Evolutionary conservation across 2,797 vertebrate genomes (phyloP).

Genomic region (Platalea minor): DNA sequence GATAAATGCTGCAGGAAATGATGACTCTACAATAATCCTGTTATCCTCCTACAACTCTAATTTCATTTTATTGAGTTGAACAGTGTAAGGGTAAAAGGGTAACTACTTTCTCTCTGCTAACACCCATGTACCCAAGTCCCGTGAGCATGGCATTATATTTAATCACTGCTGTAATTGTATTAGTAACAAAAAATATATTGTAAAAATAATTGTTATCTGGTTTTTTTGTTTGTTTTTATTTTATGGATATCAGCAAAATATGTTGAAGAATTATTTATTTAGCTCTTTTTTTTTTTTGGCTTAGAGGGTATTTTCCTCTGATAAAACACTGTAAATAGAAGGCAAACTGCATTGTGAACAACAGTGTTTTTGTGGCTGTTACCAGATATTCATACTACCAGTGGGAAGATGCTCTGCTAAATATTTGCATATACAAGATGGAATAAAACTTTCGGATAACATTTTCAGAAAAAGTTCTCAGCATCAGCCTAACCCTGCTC

Average conservation of each 20-base stretch:
- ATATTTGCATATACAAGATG: neutral
- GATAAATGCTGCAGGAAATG: conserved; percentile 59
- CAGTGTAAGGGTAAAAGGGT: conserved; percentile 56
- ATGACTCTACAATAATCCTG: conserved; percentile 65
- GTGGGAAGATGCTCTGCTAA: neutral
- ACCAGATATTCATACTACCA: neutral
- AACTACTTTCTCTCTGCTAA: conserved; percentile 45
- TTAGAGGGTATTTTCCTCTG: neutral
- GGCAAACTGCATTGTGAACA: neutral
- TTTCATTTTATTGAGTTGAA: conserved; percentile 70
- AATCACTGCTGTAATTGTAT: neutral
- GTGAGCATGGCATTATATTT: neutral
- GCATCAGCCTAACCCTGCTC: neutral
- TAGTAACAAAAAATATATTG: conserved; percentile 26
- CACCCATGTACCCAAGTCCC: neutral
- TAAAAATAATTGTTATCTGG: neutral
- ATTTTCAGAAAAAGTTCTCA: neutral
- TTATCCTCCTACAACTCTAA: conserved; percentile 65
- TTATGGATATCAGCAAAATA: neutral
- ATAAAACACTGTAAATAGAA: neutral
- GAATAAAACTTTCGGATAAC: neutral
- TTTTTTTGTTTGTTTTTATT: neutral
- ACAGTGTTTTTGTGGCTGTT: neutral
- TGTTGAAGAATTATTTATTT: neutral
- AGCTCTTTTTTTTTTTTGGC: neutral